These are phyloP conservation scores for Trichomalopsis sarcophagae DNA, from an alignment of 1,140 invertebrate genomes.

Conservation along the genomic window DNA sequence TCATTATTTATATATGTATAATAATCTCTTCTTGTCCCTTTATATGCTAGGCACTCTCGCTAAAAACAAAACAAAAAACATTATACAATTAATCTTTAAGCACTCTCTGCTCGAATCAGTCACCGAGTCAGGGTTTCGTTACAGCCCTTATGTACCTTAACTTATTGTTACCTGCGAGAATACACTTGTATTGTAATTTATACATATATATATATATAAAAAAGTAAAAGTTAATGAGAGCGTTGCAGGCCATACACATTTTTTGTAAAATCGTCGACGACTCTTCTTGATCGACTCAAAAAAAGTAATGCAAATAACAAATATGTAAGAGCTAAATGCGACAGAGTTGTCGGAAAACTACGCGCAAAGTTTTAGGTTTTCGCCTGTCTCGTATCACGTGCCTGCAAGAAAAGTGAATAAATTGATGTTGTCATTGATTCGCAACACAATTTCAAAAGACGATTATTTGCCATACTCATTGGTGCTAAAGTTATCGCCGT, in stretches of 20 bases:
- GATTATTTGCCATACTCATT: neutral
- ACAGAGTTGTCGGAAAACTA: conserved; percentile 50
- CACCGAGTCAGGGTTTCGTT: conserved; percentile 46
- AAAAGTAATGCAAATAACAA: conserved; percentile 17
- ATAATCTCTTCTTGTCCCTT: conserved; percentile 51
- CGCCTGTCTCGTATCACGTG: conserved; percentile 21
- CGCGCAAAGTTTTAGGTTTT: conserved; percentile 42
- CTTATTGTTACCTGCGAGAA: conserved; percentile 49
- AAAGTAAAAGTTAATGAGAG: conserved; percentile 32
- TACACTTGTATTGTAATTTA: conserved; percentile 48
- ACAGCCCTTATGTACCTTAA: conserved; percentile 48
- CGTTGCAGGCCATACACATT: conserved; percentile 38
- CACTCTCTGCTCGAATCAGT: conserved; percentile 48
- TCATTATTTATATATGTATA: conserved; percentile 38
- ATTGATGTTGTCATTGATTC: conserved; percentile 14
- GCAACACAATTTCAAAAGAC: neutral
- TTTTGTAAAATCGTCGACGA: conserved; percentile 40
- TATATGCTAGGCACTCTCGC: conserved; percentile 36
- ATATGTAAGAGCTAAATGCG: conserved; percentile 37
- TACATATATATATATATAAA: conserved; percentile 30
- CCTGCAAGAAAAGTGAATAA: conserved; percentile 25
- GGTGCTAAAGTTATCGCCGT: conserved; percentile 1
- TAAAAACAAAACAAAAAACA: conserved; percentile 41
- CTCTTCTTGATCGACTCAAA: conserved; percentile 27
- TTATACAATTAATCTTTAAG: conserved; percentile 44